Conservation (phyloP, 2,113 vertebrate genomes). For the Nannobrachium achirus region DNA sequence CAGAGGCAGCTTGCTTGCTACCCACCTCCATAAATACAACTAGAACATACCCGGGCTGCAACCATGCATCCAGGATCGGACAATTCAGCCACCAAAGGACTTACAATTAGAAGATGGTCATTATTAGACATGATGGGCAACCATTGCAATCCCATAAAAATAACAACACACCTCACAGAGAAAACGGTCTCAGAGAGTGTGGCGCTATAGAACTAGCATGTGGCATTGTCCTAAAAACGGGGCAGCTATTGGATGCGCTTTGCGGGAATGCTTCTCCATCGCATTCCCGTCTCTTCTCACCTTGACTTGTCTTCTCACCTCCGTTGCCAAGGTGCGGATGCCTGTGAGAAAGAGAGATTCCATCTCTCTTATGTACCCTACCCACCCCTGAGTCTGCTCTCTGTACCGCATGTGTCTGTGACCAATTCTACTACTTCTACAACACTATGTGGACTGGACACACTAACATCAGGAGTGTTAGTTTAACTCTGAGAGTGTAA, state of each 20-base stretch:
- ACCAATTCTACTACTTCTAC: conserved; percentile 28
- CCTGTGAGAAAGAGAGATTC: conserved; percentile 43
- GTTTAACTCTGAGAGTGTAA: too few relatives aligned
- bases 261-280: conserved; percentile 40
- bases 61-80: too few relatives aligned
- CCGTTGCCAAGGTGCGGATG: conserved; percentile 57
- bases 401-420: conserved; percentile 33
- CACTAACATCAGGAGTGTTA: too few relatives aligned
- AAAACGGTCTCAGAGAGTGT: conserved; percentile 31
- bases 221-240: conserved; percentile 46
- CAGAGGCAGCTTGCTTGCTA: conserved; percentile 28
- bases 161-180: conserved; percentile 15
- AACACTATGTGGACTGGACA: conserved; percentile 17
- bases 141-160: not conserved
- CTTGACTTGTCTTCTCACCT: conserved; percentile 41
- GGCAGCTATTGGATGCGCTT: conserved; percentile 52
- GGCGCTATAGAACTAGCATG: conserved; percentile 37
- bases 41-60: too few relatives aligned
- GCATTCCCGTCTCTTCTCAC: conserved; percentile 45
- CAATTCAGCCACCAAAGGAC: too few relatives aligned
- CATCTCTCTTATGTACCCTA: conserved; percentile 24
- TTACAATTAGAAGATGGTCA: too few relatives aligned
- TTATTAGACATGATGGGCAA: too few relatives aligned
- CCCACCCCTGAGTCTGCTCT: conserved; percentile 25
- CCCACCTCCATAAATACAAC: not conserved